Percentiles rank a stretch among this genome's conserved stretches.
Conservation (phyloP, 2,797 vertebrate genomes). For the Natrix natrix region DNA sequence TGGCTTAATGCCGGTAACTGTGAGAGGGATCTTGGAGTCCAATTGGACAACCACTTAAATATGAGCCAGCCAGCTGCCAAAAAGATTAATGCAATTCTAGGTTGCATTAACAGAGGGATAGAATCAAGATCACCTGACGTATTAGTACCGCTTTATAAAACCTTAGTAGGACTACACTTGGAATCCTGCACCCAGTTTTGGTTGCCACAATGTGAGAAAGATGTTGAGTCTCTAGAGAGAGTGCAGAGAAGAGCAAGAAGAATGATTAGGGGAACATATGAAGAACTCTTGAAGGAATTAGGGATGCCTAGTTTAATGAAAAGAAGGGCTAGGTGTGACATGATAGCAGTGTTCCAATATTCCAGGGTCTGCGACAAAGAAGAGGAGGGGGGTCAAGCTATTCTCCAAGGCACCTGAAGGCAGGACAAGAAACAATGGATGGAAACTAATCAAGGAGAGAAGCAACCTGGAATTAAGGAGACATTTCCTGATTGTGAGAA, state of each 20-base stretch:
- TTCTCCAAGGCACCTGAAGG: not conserved
- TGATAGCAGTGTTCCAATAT: not conserved
- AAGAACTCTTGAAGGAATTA: not conserved
- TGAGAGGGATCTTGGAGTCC: no score
- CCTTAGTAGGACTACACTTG: not conserved
- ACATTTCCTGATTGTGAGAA: not conserved
- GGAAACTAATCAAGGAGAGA: not conserved
- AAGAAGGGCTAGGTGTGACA: not conserved
- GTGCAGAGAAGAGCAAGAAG: not conserved
- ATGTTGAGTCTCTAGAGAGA: not conserved
- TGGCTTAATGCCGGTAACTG: no score
- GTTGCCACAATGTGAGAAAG: fast-evolving
- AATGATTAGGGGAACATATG: not conserved
- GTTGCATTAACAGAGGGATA: no score
- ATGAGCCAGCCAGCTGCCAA: no score
- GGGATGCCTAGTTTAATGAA: not conserved
- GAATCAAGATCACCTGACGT: no score
- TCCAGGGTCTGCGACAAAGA: fast-evolving
- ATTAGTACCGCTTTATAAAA: no score
- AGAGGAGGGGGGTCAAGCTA: not conserved
- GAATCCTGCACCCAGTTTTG: not conserved
- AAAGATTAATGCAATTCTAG: no score
- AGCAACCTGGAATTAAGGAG: not conserved
- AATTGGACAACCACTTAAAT: no score
- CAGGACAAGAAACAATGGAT: not conserved